Conservation (phyloP, 2,113 vertebrate species). For the Uropsilus gracilis region DNA sequence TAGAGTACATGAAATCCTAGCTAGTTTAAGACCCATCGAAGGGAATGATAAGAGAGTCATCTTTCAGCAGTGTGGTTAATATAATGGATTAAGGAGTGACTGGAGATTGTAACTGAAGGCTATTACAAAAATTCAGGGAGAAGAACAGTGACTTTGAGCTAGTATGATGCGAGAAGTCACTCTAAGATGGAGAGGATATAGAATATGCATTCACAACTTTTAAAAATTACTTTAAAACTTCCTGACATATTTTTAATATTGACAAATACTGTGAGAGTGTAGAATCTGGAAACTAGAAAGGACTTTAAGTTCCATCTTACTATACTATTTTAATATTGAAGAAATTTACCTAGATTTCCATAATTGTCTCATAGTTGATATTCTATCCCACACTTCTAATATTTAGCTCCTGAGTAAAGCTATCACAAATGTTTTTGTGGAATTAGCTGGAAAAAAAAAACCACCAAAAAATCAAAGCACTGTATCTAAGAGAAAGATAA, state of each 20-base stretch:
- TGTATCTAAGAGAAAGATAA: not conserved
- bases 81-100: not conserved
- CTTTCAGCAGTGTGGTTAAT: not conserved
- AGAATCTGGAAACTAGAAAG: conserved; percentile 47
- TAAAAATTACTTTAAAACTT: conserved; percentile 45
- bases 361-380: conserved; percentile 46
- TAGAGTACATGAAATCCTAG: not conserved
- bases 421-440: conserved; percentile 40
- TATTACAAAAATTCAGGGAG: not conserved
- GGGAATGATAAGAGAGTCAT: not conserved
- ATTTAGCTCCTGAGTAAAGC: not conserved
- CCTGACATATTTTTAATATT: conserved; percentile 11
- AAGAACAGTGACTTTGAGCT: not conserved
- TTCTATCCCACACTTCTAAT: not conserved
- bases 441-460: not conserved
- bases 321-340: conserved; percentile 24
- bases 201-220: not conserved
- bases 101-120: not conserved
- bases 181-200: not conserved
- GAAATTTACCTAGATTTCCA: conserved; percentile 36
- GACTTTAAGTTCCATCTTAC: conserved; percentile 15
- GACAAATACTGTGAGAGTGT: not conserved
- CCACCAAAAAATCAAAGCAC: not conserved
- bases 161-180: not conserved
- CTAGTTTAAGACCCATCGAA: not conserved